phyloP scores from a whole-genome alignment of 2,888 invertebrate genomes.

The Abscondita cerata region DNA sequence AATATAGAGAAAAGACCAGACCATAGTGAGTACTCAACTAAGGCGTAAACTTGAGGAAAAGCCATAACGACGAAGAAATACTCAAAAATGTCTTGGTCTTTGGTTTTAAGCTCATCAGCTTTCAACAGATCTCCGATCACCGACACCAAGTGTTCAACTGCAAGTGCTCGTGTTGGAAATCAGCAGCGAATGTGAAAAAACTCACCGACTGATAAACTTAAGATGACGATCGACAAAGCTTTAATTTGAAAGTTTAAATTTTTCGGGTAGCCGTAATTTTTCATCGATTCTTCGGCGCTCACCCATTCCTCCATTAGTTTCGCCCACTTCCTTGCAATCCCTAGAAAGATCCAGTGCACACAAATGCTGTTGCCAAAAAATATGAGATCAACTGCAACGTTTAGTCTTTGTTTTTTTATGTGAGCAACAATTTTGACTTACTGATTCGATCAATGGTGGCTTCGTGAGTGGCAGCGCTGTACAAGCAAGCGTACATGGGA shows the following conservation, averaged over 20 bases:
- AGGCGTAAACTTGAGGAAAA: slow-evolving; percentile 12
- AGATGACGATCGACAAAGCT: slow-evolving; percentile 11
- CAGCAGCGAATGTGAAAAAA: too few relatives aligned
- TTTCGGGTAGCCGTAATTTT: slow-evolving; percentile 31
- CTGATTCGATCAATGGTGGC: slow-evolving; percentile 16
- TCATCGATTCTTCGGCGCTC: slow-evolving; percentile 30
- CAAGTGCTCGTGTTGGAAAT: too few relatives aligned
- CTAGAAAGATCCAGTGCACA: slow-evolving; percentile 59
- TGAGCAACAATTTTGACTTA: slow-evolving; percentile 1
- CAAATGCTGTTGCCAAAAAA: slow-evolving; percentile 1
- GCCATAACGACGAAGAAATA: slow-evolving; percentile 8
- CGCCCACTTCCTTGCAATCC: slow-evolving; percentile 59
- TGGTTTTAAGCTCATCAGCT: background rate
- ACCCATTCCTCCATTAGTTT: slow-evolving; percentile 47
- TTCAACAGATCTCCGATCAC: background rate
- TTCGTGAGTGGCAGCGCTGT: background rate
- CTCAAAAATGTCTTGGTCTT: background rate
- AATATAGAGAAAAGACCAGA: slow-evolving; percentile 7
- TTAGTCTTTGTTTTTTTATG: too few relatives aligned
- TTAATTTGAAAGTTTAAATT: slow-evolving; percentile 19
- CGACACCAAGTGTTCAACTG: slow-evolving; percentile 13
- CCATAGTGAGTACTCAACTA: background rate
- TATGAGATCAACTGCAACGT: background rate
- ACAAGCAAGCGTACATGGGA: slow-evolving; percentile 9
- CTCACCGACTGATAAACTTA: slow-evolving; percentile 10